Base-by-base conservation (phyloP, 2,888 invertebrate genomes). In the Petrolisthes cinctipes region DNA sequence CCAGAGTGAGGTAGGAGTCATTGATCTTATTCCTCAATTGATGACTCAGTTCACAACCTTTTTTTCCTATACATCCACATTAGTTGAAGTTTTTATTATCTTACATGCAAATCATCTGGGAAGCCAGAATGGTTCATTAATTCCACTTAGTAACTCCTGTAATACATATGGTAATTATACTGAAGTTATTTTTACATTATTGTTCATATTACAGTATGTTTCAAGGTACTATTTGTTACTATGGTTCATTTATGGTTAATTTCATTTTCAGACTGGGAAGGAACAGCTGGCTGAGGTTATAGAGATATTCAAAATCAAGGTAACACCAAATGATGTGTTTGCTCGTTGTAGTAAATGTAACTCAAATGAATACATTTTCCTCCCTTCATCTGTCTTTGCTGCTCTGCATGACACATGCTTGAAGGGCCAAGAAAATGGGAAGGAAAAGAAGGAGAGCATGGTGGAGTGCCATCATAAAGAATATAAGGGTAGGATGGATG, bases 301-400 rank as follows among this genome's bases (percentile, higher is more conserved):
- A n/a, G 20, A 54, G 37, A 66, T 23, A 5, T 89, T 89, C 79
- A 81, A 78, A 5, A 83, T 89, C 11, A 84, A 84, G 61, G 81
- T 89, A 14, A 81, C 86, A 11, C 7, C 71, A 17, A 81, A 56
- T 78, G 86, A 89, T 82, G 71, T 89, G 20, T 89, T 89, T 78
- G 86, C 89, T 56, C 57, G 89, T 20, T 89, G 89, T 66, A 37
- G 68, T 17, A 84, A 86, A 54, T 89, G 89, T 68, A 89, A 89
- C 76, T 76, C 81, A 1, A 61, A 57, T 14, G 51, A n/a, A 5
- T 87, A 84, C 73, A 61, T 87, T 7, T 66, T n/a, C 57, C 71
- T 84, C n/a, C 87, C 87, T 56, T 61, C 87, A 0, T 57, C 73
- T 51, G 66, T 84, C 20, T 51, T 87, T 20, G 20, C 54, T 9